Evolutionary conservation across 2,113 vertebrate genomes (phyloP).

Genomic region (Rafetus swinhoei): DNA sequence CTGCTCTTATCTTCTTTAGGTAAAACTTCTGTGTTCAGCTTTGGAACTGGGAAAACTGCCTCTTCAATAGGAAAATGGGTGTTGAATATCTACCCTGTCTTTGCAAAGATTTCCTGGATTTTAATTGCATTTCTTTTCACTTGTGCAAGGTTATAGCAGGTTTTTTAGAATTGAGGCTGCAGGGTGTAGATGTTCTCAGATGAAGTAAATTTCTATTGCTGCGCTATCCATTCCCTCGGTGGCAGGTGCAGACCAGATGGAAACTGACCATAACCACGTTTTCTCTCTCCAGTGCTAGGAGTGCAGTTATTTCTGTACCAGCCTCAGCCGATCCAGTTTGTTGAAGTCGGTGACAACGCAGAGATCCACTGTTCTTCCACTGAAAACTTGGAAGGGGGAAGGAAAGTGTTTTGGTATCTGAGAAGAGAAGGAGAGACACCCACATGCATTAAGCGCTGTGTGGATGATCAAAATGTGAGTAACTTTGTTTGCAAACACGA

Average conservation of each 20-base stretch:
- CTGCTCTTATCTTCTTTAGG: too few relatives aligned
- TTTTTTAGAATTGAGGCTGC: background rate
- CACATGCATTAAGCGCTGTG: background rate
- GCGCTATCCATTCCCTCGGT: too few relatives aligned
- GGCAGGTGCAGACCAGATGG: background rate
- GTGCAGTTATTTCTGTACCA: background rate
- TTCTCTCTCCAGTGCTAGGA: background rate
- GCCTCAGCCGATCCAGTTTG: background rate
- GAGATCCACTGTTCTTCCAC: fast-evolving
- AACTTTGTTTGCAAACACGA: fast-evolving
- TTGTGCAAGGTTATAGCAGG: background rate
- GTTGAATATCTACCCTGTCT: too few relatives aligned
- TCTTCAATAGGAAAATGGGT: background rate
- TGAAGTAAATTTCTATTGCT: background rate
- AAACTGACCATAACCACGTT: background rate
- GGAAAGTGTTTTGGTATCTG: background rate
- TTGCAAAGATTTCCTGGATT: background rate
- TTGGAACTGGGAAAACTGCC: background rate
- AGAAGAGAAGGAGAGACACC: background rate
- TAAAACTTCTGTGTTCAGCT: too few relatives aligned
- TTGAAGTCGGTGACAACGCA: fast-evolving
- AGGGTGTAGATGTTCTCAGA: background rate
- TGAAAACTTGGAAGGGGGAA: fast-evolving
- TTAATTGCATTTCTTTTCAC: background rate
- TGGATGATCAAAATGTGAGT: background rate